Conservation (phyloP, 2,113 vertebrate species). For the Pachypanchax playfairii region DNA sequence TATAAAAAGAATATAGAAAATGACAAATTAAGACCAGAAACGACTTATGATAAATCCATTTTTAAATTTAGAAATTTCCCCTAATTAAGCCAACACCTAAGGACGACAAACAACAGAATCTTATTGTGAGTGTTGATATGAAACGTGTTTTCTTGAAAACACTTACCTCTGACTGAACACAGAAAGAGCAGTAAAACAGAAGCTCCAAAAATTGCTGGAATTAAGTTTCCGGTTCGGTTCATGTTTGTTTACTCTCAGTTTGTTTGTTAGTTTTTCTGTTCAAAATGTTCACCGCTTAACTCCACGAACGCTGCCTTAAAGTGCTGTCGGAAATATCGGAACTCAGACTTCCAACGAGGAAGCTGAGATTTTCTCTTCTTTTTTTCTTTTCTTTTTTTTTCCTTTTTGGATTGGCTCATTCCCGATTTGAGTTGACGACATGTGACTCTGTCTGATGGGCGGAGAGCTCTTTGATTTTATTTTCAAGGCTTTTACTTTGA, state of each 20-base stretch:
- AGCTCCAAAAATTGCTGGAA: constrained; percentile 7
- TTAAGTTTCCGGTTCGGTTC: constrained; percentile 38
- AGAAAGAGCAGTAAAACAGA: constrained; percentile 47
- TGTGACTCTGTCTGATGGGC: constrained; percentile 41
- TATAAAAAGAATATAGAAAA: not conserved
- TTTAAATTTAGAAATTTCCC: not conserved
- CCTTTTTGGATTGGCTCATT: constrained; percentile 21
- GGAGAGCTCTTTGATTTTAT: no score
- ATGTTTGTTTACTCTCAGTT: constrained; percentile 44
- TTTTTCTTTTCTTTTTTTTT: no score
- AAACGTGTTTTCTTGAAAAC: no score
- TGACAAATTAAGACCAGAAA: not conserved
- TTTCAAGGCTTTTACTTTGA: no score
- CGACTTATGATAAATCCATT: not conserved
- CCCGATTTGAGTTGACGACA: constrained; percentile 12
- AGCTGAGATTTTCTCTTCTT: constrained; percentile 40
- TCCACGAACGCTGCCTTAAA: constrained; percentile 35
- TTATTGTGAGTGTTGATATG: not conserved
- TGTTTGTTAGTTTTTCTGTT: not conserved
- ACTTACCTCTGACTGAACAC: constrained; percentile 70
- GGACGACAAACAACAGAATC: not conserved
- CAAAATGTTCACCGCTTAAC: not conserved
- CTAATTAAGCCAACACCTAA: constrained; percentile 1
- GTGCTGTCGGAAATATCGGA: constrained; percentile 37
- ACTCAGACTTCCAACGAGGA: not conserved